Base-by-base conservation (phyloP, 2,797 vertebrate species). In the Sebastolobus alascanus region DNA sequence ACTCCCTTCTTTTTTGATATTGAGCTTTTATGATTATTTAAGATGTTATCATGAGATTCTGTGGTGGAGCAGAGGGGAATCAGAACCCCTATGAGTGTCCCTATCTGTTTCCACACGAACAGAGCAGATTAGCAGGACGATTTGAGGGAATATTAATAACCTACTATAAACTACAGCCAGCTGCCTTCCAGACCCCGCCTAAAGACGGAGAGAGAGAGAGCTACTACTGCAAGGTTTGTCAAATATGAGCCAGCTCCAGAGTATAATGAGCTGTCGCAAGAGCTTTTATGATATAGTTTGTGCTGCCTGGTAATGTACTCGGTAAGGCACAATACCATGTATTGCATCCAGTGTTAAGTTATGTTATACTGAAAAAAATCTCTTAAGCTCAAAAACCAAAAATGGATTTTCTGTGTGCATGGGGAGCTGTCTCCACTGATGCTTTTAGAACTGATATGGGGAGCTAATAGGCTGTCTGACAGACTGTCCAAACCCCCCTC, bases 131-230 rank as follows among this genome's bases (percentile, higher is more conserved):
- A 88, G 71, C 80, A 61, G 75, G 37, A 67, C 64, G 66, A 79
- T 77, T 31, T 77, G 16, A 65, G 29, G 64, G 73, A 83, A 88
- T 82, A 75, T 87, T 85, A 72, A 84, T 83, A 79, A 81, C 79
- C 40, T 31, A 40, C 52, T 38, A 4, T 56, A 65, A 89, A 83
- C 27, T 56, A 25, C 37, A 77, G 75, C 37, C 83, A 75, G 73
- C 80, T 82, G 68, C 40, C n/a, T 55, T 13, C 25, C 38, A 68
- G 66, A 59, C 54, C 16, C 11, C 54, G 1, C n/a, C 52, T 69
- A 5, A 25, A 68, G 38, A 59, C 43, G 25, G 38, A 68, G 38
- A 64, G 40, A 20, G 40, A 59, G 56, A 75, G 67, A n/a, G n/a
- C n/a, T n/a, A n/a, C n/a, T 18, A 8, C 68, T 64, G 60, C 38